phyloP scores from a whole-genome alignment of 2,888 invertebrate species.

The Pollenia labialis region DNA sequence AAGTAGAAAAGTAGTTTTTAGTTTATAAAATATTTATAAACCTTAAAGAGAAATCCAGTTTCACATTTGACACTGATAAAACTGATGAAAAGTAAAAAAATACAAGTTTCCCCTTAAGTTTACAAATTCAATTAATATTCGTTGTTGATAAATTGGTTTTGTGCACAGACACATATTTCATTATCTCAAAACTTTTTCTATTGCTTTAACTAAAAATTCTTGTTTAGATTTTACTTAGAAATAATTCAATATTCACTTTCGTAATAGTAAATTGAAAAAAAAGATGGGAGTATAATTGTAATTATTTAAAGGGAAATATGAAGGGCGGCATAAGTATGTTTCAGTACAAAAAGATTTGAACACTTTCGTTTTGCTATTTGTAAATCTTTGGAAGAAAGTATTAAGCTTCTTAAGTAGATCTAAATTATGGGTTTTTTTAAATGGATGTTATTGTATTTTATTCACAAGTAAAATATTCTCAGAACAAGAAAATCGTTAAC shows the following conservation, averaged over 20 bases:
- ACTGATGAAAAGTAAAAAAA: slow-evolving; percentile 26
- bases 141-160: slow-evolving; percentile 40
- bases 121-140: slow-evolving; percentile 26
- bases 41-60: too few species aligned
- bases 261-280: too few species aligned
- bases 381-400: too few species aligned
- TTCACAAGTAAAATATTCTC: too few species aligned
- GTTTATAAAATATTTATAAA: not conserved
- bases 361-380: too few species aligned
- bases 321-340: not conserved
- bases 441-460: too few species aligned
- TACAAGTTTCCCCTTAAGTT: slow-evolving; percentile 23
- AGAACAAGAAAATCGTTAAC: too few species aligned
- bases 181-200: slow-evolving; percentile 32
- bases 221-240: slow-evolving; percentile 4
- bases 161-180: slow-evolving; percentile 52
- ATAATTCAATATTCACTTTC: not conserved
- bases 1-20: not conserved
- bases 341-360: too few species aligned
- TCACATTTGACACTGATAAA: too few species aligned
- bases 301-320: slow-evolving; percentile 13
- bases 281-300: slow-evolving; percentile 12
- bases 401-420: too few species aligned
- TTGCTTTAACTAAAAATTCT: slow-evolving; percentile 21
- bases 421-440: too few species aligned